Percentiles rank a stretch among this genome's conserved stretches.
phyloP scores from a whole-genome alignment of 2,888 invertebrate genomes.

The Perithous albicinctus region DNA sequence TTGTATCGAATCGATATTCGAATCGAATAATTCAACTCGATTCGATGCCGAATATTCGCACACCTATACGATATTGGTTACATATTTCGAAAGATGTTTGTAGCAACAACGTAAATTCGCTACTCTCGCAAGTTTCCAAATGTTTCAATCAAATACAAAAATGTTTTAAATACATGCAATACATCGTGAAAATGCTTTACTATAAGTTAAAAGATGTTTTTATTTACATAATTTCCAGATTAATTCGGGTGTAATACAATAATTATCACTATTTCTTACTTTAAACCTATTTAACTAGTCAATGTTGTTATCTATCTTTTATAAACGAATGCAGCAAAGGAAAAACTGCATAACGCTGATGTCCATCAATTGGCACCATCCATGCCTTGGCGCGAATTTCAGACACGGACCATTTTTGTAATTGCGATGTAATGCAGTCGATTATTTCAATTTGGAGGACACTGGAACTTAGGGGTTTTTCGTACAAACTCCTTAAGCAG shows the following conservation, averaged over 20 bases:
- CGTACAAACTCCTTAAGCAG: background rate
- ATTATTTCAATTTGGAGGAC: slow-evolving; percentile 1
- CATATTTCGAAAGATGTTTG: background rate
- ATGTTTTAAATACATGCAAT: slow-evolving; percentile 8
- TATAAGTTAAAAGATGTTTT: too few species aligned
- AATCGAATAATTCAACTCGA: background rate
- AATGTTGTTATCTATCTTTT: too few species aligned
- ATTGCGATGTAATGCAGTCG: background rate
- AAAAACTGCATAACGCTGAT: too few species aligned
- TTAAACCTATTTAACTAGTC: too few species aligned
- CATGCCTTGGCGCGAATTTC: slow-evolving; percentile 9
- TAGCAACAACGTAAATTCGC: too few species aligned
- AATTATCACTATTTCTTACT: background rate
- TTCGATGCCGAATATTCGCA: too few species aligned
- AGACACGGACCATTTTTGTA: background rate
- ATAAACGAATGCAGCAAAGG: too few species aligned
- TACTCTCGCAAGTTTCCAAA: too few species aligned
- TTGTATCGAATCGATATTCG: background rate
- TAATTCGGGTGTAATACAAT: background rate
- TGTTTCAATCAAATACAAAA: background rate
- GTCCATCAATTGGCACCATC: background rate
- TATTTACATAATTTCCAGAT: too few species aligned
- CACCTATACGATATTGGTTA: background rate
- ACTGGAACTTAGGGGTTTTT: slow-evolving; percentile 8
- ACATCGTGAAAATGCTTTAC: background rate